Evolutionary conservation across 2,113 vertebrate genomes (phyloP).

Genomic region (Butorides virescens): DNA sequence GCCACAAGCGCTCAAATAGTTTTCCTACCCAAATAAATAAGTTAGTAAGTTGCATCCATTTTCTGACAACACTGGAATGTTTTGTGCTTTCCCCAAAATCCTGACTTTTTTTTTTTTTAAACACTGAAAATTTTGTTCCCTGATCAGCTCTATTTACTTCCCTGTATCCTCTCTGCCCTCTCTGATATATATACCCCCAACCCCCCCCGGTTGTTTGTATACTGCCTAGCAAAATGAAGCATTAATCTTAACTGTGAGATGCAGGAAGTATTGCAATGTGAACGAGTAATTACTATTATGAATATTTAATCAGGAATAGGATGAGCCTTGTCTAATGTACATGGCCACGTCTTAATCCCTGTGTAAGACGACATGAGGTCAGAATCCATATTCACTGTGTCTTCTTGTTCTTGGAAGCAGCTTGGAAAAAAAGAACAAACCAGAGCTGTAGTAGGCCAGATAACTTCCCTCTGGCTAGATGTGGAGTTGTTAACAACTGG

Average conservation of each 20-base stretch:
- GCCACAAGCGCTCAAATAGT: neutral
- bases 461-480: neutral
- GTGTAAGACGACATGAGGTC: neutral
- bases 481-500: neutral
- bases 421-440: neutral
- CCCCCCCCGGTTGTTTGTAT: neutral
- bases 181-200: neutral
- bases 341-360: neutral
- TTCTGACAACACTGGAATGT: neutral
- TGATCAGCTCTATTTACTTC: neutral
- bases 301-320: slow-evolving; percentile 22
- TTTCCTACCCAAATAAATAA: neutral
- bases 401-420: neutral
- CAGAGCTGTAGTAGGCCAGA: neutral
- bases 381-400: neutral
- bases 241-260: neutral
- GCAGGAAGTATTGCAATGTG: neutral
- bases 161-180: neutral
- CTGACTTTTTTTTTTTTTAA: neutral
- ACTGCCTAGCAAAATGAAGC: neutral
- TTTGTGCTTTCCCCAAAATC: neutral
- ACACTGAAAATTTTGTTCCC: neutral
- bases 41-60: neutral
- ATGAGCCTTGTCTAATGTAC: neutral
- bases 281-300: slow-evolving; percentile 20